Evolutionary conservation across 2,113 vertebrate genomes (phyloP), one percentile per base, ranked within the genome.

Genomic region (Albula glossodonta): DNA sequence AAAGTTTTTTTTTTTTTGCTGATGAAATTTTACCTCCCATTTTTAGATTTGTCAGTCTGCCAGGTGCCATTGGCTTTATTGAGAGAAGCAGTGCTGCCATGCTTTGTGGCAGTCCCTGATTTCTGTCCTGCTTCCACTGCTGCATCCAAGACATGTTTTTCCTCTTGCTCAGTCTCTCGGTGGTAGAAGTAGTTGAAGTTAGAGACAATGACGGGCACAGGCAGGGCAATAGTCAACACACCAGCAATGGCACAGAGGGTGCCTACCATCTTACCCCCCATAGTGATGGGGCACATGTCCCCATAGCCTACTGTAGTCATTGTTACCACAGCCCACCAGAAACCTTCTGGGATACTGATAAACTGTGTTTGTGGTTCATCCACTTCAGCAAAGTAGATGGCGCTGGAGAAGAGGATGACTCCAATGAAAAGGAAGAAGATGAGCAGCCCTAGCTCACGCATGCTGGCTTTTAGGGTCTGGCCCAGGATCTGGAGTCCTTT

Each of bases 151-250:
- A 94, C 91, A 4, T 95, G 96, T 87, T 97, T 98, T 83, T 99
- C 97, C 56, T 97, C 96, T 0, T 98, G 98, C 91, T 97, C 97
- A 0, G 97, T 98, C 94, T 98, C 98, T 0, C 97, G 93, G 92
- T 99, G 98, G 93, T 99, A 99, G 94, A 99, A 99, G 80, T 99
- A 99, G 91, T 99, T 99, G 92, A 99, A 99, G 88, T 99, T 99
- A 10, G 98, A 99, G 90, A 99, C 98, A 3, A 99, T 99, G 91
- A 99, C 98, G 0, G 98, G 98, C 22, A 99, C 98, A 0, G 98
- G 98, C 11, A 99, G 95, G 0, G 98, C 98, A 11, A 99, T 98
- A 93, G 98, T 99, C 90, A 99, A 86, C 56, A 99, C 98, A 3
- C 98, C 98, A 0, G 98, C 97, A 5, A 99, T 99, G 93, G 98